Base-by-base conservation (phyloP, 2,888 invertebrate species). In the Drosophila affinis region DNA sequence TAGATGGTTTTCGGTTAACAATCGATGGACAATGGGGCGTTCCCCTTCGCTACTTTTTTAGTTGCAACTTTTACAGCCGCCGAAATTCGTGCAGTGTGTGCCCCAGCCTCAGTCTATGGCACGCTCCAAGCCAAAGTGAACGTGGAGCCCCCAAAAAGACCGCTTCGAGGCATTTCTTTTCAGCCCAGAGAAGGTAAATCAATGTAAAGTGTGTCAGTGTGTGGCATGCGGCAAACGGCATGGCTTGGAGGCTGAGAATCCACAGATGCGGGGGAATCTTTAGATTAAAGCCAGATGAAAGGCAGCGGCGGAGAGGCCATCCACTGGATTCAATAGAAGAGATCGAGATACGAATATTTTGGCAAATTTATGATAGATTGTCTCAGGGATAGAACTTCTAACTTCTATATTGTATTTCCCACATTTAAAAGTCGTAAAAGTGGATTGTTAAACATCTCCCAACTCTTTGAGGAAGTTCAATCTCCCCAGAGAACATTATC, bases 151-250 rank as follows among this genome's bases (percentile, higher is more conserved):
- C 60, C 4, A 49, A 68, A 46, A 54, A 44, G 60, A 63, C 56
- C 71, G 44, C 69, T 72, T 21, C 58, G 53, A 71, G 79, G 52
- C 80, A 79, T 71, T 75, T 77, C 49, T 56, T 55, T 56, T 18
- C 52, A 58, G 59, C 60, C 46, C 64, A 48, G 54, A 53, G 56
- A 73, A 60, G 68, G 32, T 75, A 77, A 72, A 75, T 74, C 69
- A 68, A 64, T 73, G 69, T 72, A 71, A 78, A 83, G 68, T 85
- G 72, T 87, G 88, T 79, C 81, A 87, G 77, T 56, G 46, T 62
- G 67, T 67, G 67, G 51, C 34, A 17, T 17, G 52, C 24, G 24
- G 24, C 24, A 24, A 5, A 6, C 24, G 24, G 24, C 24, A 24
- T 67, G 67, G 51, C 34, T 14, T 17, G 52, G 32, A 32, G 14